Evolutionary conservation across 2,113 vertebrate species (phyloP).

Genomic region (Laterallus jamaicensis): DNA sequence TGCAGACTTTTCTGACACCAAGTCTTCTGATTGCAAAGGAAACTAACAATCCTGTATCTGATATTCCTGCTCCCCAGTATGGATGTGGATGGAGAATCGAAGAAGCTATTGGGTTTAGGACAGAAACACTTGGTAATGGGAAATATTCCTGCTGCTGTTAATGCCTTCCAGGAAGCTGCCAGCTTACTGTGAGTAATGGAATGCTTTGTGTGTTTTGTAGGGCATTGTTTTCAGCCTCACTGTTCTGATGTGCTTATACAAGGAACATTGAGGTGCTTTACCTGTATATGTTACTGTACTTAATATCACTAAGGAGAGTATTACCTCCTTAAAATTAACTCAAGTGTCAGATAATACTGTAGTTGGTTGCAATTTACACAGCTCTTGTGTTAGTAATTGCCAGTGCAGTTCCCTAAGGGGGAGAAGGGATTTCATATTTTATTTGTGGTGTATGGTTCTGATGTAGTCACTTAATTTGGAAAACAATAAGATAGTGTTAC

Average conservation of each 20-base stretch:
- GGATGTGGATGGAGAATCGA: conserved; percentile 91
- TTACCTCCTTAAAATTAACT: not conserved
- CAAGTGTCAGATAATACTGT: rapidly evolving
- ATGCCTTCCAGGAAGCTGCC: conserved; percentile 94
- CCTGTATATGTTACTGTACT: rapidly evolving
- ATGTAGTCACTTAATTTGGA: not conserved
- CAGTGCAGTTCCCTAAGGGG: not conserved
- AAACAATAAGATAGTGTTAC: not conserved
- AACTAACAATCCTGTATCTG: not conserved
- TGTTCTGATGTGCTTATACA: not conserved
- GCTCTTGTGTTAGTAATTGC: not conserved
- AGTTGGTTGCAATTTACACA: not conserved
- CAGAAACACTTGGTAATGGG: conserved; percentile 96
- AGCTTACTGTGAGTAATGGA: conserved; percentile 88
- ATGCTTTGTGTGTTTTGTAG: not conserved
- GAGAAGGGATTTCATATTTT: not conserved
- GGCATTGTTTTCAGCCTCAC: not conserved
- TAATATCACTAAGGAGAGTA: not conserved
- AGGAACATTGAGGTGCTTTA: not conserved
- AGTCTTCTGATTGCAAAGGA: not conserved
- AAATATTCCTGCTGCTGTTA: conserved; percentile 90
- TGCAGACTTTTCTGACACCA: not conserved
- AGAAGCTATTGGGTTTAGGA: conserved; percentile 92
- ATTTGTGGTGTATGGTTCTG: not conserved
- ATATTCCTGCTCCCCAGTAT: conserved; percentile 12